Conservation (phyloP, 92 coral and sea anemone genomes). For the Micromussa lordhowensis region DNA sequence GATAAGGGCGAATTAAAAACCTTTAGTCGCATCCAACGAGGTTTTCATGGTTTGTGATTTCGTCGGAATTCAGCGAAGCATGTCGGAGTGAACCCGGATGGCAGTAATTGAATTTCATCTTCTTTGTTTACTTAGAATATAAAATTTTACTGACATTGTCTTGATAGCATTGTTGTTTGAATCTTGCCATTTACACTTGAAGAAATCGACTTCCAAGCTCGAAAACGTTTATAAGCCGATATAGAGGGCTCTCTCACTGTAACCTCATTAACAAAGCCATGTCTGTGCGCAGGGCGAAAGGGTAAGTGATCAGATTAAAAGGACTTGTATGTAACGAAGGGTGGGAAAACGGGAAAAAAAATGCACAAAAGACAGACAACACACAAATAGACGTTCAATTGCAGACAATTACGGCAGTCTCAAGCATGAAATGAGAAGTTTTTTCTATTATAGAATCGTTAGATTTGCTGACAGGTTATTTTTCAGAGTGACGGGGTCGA, state of each 20-base stretch:
- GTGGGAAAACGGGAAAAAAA: background rate
- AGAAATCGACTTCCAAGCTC: constrained; percentile 2
- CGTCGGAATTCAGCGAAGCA: constrained; percentile 30
- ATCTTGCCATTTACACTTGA: background rate
- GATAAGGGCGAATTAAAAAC: constrained; percentile 17
- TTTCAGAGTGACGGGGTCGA: background rate
- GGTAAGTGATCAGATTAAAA: background rate
- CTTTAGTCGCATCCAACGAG: constrained; percentile 9
- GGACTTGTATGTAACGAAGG: background rate
- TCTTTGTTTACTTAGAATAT: constrained; percentile 47
- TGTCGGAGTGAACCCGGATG: constrained; percentile 42
- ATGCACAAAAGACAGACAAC: constrained; percentile 1
- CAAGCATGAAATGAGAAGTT: background rate
- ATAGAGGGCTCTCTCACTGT: background rate
- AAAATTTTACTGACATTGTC: constrained; percentile 43
- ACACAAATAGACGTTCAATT: constrained; percentile 14
- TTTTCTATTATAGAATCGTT: background rate
- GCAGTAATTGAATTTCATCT: constrained; percentile 47
- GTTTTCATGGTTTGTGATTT: constrained; percentile 31
- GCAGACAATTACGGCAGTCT: constrained; percentile 29
- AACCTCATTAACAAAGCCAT: background rate
- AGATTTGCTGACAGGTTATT: constrained; percentile 16
- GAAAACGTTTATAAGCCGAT: constrained; percentile 1
- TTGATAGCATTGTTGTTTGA: constrained; percentile 23
- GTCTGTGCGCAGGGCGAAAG: background rate